Percentiles rank a stretch among this genome's conserved stretches.
Conservation (phyloP, 2,888 invertebrate genomes). For the Automeris io region DNA sequence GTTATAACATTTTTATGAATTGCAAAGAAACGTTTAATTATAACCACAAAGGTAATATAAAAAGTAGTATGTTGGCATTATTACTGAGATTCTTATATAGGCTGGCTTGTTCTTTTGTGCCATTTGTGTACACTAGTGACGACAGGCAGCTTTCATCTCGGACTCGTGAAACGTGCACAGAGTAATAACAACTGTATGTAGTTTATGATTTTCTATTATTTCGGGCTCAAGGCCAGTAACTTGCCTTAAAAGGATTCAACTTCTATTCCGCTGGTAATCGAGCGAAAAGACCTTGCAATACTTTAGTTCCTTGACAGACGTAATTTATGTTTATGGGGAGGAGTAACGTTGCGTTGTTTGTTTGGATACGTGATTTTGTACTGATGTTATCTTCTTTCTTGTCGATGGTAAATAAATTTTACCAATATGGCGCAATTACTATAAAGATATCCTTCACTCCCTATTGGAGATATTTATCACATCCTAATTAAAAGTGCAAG, state of each 20-base stretch:
- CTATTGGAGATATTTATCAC: too few relatives aligned
- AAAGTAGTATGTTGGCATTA: slow-evolving; percentile 11
- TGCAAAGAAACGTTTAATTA: background rate
- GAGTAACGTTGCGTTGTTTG: too few relatives aligned
- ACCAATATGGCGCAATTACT: too few relatives aligned
- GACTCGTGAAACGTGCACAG: slow-evolving; percentile 26
- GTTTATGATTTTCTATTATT: slow-evolving; percentile 32
- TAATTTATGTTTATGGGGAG: too few relatives aligned
- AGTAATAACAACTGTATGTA: slow-evolving; percentile 21
- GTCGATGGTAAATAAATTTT: too few relatives aligned
- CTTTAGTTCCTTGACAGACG: slow-evolving; percentile 1
- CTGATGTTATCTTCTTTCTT: too few relatives aligned
- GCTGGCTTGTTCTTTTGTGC: slow-evolving; percentile 17
- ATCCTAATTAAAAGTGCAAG: too few relatives aligned
- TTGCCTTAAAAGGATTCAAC: slow-evolving; percentile 20
- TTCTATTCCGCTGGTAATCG: slow-evolving; percentile 2
- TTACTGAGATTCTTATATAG: slow-evolving; percentile 2
- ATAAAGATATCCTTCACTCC: too few relatives aligned
- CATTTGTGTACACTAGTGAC: slow-evolving; percentile 21
- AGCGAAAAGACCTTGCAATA: background rate
- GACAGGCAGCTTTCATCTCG: slow-evolving; percentile 27
- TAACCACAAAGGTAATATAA: background rate
- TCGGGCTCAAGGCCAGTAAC: slow-evolving; percentile 18
- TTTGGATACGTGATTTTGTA: too few relatives aligned
- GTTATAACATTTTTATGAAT: background rate